Evolutionary conservation across 2,113 vertebrate species (phyloP).

Genomic region (Syngnathoides biaculeatus): DNA sequence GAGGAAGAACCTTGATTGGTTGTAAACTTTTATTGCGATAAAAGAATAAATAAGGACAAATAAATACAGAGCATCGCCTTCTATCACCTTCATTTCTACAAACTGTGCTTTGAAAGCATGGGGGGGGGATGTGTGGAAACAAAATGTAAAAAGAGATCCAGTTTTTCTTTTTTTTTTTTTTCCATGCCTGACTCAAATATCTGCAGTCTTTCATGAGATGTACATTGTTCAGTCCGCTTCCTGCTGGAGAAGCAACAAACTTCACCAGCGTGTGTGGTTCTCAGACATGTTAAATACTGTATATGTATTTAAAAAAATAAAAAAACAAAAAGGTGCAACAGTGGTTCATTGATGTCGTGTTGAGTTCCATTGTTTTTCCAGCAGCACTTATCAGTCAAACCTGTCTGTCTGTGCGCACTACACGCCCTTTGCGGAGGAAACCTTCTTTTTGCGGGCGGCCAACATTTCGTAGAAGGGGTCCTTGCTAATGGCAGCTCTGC

Average conservation of each 20-base stretch:
- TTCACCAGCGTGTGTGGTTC: not conserved
- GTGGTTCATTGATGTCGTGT: not conserved
- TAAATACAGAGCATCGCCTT: conserved; percentile 43
- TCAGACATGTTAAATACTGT: not conserved
- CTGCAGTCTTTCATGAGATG: not conserved
- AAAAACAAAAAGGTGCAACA: conserved; percentile 1
- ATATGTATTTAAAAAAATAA: not conserved
- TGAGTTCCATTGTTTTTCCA: conserved; percentile 20
- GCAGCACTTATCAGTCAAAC: conserved; percentile 3
- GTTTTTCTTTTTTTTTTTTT: not conserved
- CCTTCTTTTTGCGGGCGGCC: conserved; percentile 93
- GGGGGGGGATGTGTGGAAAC: not conserved
- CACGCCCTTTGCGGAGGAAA: conserved; percentile 87
- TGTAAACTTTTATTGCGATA: conserved; percentile 58
- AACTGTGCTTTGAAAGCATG: conserved; percentile 33
- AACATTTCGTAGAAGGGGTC: conserved; percentile 99
- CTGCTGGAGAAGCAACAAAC: not conserved
- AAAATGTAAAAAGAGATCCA: conserved; percentile 3
- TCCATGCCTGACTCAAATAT: not conserved
- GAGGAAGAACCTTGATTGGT: conserved; percentile 10
- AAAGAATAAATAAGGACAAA: conserved; percentile 68
- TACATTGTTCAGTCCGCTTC: not conserved
- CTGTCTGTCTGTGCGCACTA: conserved; percentile 51
- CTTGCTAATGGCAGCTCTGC: conserved; percentile 95
- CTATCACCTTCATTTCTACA: conserved; percentile 23